These are phyloP conservation scores for Myripristis jacobus DNA, from an alignment of 2,797 vertebrate species.

Conservation along the genomic window DNA sequence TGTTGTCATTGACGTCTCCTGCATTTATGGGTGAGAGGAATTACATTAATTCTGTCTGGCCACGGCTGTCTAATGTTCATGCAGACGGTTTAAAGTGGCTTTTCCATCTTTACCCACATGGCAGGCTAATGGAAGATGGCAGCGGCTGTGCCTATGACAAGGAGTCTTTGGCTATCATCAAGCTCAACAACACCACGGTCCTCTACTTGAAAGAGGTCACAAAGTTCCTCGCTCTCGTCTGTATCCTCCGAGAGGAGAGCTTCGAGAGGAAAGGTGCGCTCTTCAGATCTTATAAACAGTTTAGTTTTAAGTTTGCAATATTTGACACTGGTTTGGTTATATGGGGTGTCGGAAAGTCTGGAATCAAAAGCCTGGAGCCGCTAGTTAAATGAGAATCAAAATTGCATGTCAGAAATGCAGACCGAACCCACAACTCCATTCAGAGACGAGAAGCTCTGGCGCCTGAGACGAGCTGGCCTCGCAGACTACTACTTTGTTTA, in stretches of 20 bases:
- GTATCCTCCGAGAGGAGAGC: slow-evolving; percentile 97
- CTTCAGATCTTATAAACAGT: slow-evolving; percentile 9
- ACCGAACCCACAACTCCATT: too few species aligned
- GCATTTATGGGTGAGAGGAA: slow-evolving; percentile 93
- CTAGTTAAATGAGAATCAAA: neutral
- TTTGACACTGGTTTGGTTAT: neutral
- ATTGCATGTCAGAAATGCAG: neutral
- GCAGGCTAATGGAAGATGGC: slow-evolving; percentile 92
- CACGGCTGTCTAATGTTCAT: neutral
- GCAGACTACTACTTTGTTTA: too few species aligned
- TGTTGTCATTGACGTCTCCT: slow-evolving; percentile 96
- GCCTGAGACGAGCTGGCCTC: too few species aligned
- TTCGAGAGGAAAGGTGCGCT: slow-evolving; percentile 94
- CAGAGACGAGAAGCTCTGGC: too few species aligned
- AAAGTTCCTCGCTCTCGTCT: slow-evolving; percentile 95
- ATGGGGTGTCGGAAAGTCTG: slow-evolving; percentile 11
- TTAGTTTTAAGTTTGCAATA: neutral
- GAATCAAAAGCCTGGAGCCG: slow-evolving; percentile 2
- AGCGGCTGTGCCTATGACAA: slow-evolving; percentile 95
- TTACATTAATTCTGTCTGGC: too few species aligned
- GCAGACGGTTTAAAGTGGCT: neutral
- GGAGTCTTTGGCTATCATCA: slow-evolving; percentile 98
- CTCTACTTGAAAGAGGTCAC: slow-evolving; percentile 98
- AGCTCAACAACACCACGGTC: slow-evolving; percentile 97
- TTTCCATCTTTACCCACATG: neutral